Evolutionary conservation across 2,797 vertebrate genomes (phyloP), one percentile per base, ranked within the genome.

Genomic region (Smutsia gigantea): DNA sequence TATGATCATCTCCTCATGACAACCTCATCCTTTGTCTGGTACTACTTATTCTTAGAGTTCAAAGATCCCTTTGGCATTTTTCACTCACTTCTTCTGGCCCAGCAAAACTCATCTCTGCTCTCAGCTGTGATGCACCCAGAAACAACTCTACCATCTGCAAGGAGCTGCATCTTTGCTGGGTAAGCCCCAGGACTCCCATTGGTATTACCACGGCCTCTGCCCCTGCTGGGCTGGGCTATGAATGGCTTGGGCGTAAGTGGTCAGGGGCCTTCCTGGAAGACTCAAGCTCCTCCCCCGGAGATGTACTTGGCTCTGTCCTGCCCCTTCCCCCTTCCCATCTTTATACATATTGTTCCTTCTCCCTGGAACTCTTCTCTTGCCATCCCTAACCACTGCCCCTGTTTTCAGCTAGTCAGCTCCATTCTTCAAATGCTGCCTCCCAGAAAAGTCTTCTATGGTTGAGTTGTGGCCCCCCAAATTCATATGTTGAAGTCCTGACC

Each of bases 91-190:
- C 87, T 55, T 90, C 49, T 66, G 42, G 7, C 15, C 69, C 37
- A 72, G 63, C 25, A 75, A 93, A 74, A 68, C 18, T 81, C 87
- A 63, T 51, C 55, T 86, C 37, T 75, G 27, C 7, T 25, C 8
- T 29, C 21, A 15, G 25, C 51, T 39, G 34, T 31, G 25, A 19
- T 25, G 10, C 19, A 75, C 31, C 5, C 39, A 77, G 66, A 92
- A 78, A 55, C 51, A 89, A 88, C 71, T 23, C 49, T 23, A 39
- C 63, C 0, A 37, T 39, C 55, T 71, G 2, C 4, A 68, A 39
- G 34, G 34, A 66, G n/a, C 2, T 2, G 6, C 2, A 11, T 31
- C 10, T 17, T 42, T n/a, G 2, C 23, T 18, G 23, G 21, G 5
- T 34, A n/a, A 82, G 2, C 2, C 10, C n/a, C 46, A 49, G 23